phyloP scores from a whole-genome alignment of 2,888 invertebrate genomes.

The Ypsolopha sequella region DNA sequence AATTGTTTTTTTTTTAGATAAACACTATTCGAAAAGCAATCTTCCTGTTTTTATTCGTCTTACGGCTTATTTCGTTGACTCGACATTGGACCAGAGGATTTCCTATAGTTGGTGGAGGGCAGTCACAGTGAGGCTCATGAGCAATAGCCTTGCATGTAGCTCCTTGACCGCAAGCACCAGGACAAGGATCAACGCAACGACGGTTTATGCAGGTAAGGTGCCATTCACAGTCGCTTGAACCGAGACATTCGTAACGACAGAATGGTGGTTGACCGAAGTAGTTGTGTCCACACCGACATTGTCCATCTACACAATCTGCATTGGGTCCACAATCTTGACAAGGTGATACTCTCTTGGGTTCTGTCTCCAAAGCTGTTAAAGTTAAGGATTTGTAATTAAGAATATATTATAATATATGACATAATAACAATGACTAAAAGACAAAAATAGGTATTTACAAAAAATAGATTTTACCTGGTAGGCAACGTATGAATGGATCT shows the following conservation, averaged over 20 bases:
- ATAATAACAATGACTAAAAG: not conserved
- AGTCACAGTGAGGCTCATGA: slow-evolving; percentile 79
- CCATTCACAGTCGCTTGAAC: slow-evolving; percentile 78
- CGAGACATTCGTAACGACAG: slow-evolving; percentile 79
- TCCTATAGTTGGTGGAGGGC: slow-evolving; percentile 76
- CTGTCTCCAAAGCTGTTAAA: slow-evolving; percentile 28
- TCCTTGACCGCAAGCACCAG: slow-evolving; percentile 80
- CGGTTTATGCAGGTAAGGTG: slow-evolving; percentile 77
- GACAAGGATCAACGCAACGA: slow-evolving; percentile 81
- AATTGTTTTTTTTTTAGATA: slow-evolving; percentile 11
- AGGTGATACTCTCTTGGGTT: slow-evolving; percentile 59
- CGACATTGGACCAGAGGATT: slow-evolving; percentile 80
- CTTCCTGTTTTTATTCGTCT: slow-evolving; percentile 29
- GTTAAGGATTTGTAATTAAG: not conserved
- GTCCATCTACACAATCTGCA: slow-evolving; percentile 76
- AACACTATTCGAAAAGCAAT: slow-evolving; percentile 4
- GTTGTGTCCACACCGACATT: slow-evolving; percentile 76
- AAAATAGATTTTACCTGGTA: slow-evolving; percentile 58
- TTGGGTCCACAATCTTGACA: slow-evolving; percentile 83
- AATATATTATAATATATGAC: not conserved
- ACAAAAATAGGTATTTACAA: not conserved
- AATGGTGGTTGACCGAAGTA: slow-evolving; percentile 81
- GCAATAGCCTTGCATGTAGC: slow-evolving; percentile 78
- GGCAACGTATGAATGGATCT: slow-evolving; percentile 80
- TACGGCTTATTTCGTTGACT: slow-evolving; percentile 63